phyloP scores from a whole-genome alignment of 2,113 vertebrate genomes.

The Shinisaurus crocodilurus region DNA sequence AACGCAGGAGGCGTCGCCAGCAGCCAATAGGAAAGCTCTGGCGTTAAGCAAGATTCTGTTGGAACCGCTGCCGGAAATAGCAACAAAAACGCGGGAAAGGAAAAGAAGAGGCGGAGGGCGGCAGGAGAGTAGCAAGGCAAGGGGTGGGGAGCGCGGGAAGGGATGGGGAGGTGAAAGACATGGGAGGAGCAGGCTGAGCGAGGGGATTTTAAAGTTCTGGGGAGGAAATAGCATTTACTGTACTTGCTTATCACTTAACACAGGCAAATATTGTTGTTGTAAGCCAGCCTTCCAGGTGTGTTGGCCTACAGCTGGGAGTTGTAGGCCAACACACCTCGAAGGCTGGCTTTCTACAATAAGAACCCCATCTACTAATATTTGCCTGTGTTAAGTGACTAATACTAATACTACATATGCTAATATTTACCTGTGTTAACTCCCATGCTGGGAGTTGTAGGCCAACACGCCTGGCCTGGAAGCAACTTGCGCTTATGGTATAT shows the following conservation, averaged over 20 bases:
- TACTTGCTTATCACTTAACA: background rate
- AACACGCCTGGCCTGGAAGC: no score
- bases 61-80: accelerated
- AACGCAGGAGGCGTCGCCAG: accelerated
- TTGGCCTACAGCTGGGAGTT: background rate
- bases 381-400: no score
- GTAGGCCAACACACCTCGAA: no score
- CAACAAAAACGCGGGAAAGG: background rate
- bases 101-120: accelerated
- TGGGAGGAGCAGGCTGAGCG: no score
- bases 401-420: no score
- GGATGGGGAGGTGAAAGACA: background rate
- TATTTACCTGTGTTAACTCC: no score
- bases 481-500: background rate
- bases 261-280: background rate
- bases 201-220: background rate
- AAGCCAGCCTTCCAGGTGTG: background rate
- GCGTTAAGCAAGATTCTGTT: background rate
- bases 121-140: background rate
- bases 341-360: no score
- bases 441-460: no score
- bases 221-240: background rate
- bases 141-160: accelerated
- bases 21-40: slow-evolving; percentile 34
- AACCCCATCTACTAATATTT: no score